Evolutionary conservation across 2,797 vertebrate genomes (phyloP), one percentile per base, ranked within the genome.

Genomic region (Sus cebifrons): DNA sequence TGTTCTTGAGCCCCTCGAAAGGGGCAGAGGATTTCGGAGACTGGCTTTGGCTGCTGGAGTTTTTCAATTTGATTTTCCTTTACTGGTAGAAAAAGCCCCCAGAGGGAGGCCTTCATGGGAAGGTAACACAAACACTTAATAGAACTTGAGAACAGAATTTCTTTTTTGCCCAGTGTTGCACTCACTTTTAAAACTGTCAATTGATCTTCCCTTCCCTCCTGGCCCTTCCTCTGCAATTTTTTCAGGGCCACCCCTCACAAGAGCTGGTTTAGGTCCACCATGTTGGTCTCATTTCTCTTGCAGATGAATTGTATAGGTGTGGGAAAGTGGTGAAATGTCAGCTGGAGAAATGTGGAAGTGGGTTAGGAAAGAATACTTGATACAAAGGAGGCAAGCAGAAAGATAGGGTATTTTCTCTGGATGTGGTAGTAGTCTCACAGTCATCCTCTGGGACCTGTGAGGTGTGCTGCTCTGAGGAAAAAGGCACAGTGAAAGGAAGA

Each of bases 31-130:
- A 96, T 90, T 93, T 82, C 60, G 20, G 78, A 83, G 56, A 52
- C 81, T 36, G 16, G 20, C 74, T 92, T 92, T 74, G 89, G 54
- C 58, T 64, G 70, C 71, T 92, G 36, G 18, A 83, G 93, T 27
- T 77, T 93, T 89, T 90, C 96, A 82, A n/a, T 91, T 89, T 75
- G 65, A 82, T 86, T 97, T 96, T 85, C 49, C 56, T 97, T 91
- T 90, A 79, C 49, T 78, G 75, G 77, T 87, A 62, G 44, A 29
- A 85, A 96, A 92, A 58, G 62, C 44, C 77, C 93, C 93, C 49
- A 77, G 86, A 92, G 89, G 36, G 84, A 96, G 20, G 73, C 60
- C 75, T 90, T 96, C 65, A 21, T 54, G 49, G 5, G 54, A 88
- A 91, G 67, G 89, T 12, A 89, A 91, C 91, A 91, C 3, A 32